These are phyloP conservation scores for Gnathonemus echidnorhynchus DNA, from an alignment of 2,113 vertebrate species.

Conservation along the genomic window DNA sequence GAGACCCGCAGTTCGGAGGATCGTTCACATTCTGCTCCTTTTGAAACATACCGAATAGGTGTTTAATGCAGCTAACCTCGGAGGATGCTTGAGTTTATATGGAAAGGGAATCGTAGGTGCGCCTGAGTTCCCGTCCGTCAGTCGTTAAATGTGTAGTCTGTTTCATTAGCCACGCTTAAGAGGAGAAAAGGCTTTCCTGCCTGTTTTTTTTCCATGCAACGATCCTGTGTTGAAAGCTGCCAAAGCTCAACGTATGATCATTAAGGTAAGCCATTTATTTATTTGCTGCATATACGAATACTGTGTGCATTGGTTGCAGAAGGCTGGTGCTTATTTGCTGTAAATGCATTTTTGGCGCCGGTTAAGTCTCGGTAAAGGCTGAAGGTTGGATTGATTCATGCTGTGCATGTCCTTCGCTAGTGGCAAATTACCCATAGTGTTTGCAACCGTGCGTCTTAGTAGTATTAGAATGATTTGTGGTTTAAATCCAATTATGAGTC, in stretches of 20 bases:
- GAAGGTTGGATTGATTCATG: not conserved
- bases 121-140: not conserved
- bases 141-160: not conserved
- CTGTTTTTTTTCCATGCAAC: conserved; percentile 47
- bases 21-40: not conserved
- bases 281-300: not conserved
- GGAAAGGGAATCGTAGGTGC: not conserved
- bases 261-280: conserved; percentile 46
- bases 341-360: not conserved
- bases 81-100: conserved; percentile 1
- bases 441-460: not conserved
- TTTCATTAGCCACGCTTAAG: conserved; percentile 3
- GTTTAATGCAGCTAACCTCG: not conserved
- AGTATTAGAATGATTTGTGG: not conserved
- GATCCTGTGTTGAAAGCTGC: conserved; percentile 52
- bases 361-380: not conserved
- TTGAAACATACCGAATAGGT: not conserved
- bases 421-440: not conserved
- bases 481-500: not conserved
- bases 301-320: not conserved
- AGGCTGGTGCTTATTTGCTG: not conserved
- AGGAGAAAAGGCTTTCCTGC: conserved; percentile 40
- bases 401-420: not conserved
- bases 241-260: conserved; percentile 49
- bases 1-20: not conserved